A percentile compares a stretch with the other conserved stretches of the same genome.
phyloP scores from a whole-genome alignment of 2,888 invertebrate species.

The Diadromus collaris region DNA sequence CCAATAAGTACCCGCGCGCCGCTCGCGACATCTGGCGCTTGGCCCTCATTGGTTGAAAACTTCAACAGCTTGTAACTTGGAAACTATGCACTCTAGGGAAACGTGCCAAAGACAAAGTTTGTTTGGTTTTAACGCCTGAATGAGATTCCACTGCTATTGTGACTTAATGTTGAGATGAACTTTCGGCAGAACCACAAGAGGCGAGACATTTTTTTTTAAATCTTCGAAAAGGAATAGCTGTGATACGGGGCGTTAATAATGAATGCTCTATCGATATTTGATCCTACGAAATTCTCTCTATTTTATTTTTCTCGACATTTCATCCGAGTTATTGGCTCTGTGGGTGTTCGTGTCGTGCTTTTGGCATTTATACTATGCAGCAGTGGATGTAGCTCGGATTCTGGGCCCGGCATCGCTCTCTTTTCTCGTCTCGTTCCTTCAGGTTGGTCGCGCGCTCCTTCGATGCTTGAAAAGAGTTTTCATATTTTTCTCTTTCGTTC shows the following conservation, averaged over 20 bases:
- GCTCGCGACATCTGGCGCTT: not conserved
- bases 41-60: not conserved
- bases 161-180: not conserved
- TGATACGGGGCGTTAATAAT: not conserved
- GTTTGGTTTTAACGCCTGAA: not conserved
- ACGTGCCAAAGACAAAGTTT: not conserved
- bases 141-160: not conserved
- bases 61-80: not conserved
- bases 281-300: not conserved
- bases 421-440: slow-evolving; percentile 39
- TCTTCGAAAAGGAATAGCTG: not conserved
- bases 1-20: not conserved
- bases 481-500: slow-evolving; percentile 18
- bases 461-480: slow-evolving; percentile 17
- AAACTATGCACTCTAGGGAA: not conserved
- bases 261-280: not conserved
- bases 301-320: slow-evolving; percentile 33
- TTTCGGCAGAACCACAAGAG: not conserved
- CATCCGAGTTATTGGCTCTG: slow-evolving; percentile 25
- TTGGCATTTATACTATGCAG: slow-evolving; percentile 6
- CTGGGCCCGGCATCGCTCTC: slow-evolving; percentile 1
- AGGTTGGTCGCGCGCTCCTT: slow-evolving; percentile 21
- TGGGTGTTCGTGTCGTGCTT: not conserved
- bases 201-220: not conserved
- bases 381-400: slow-evolving; percentile 7